phyloP scores from a whole-genome alignment of 1,140 invertebrate genomes.

The Heterodera carotae region DNA sequence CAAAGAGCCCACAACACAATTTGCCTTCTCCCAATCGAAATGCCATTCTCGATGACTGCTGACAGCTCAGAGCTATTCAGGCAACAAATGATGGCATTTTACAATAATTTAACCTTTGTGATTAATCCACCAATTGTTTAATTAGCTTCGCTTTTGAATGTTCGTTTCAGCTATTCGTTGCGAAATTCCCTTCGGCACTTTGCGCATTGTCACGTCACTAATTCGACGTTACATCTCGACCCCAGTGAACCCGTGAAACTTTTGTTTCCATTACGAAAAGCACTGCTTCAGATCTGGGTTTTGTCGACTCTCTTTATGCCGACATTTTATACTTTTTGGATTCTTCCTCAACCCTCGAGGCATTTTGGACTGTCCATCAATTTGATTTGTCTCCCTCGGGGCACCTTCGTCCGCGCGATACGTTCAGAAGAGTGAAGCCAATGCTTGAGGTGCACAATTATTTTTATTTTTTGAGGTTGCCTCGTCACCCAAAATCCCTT shows the following conservation, averaged over 20 bases:
- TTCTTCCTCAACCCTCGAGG: neutral
- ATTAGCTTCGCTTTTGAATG: neutral
- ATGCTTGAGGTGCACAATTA: neutral
- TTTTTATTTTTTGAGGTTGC: too few species aligned
- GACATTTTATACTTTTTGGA: constrained; percentile 29
- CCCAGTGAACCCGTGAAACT: neutral
- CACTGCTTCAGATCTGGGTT: neutral
- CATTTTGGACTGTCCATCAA: constrained; percentile 11
- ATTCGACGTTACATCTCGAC: constrained; percentile 4
- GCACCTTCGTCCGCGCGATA: constrained; percentile 8
- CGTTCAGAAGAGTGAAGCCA: constrained; percentile 9
- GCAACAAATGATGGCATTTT: constrained; percentile 8
- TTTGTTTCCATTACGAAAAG: too few species aligned
- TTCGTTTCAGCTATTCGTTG: constrained; percentile 13
- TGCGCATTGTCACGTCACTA: neutral
- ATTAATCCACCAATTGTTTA: neutral
- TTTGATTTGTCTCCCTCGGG: constrained; percentile 18
- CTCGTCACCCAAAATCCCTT: too few species aligned
- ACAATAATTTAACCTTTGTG: neutral
- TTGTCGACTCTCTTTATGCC: constrained; percentile 23
- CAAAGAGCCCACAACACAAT: constrained; percentile 10
- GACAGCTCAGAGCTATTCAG: constrained; percentile 17
- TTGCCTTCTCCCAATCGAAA: constrained; percentile 26
- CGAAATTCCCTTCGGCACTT: constrained; percentile 8
- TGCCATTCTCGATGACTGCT: constrained; percentile 2